Conservation (phyloP, 2,888 invertebrate genomes). For the Barypeithes pellucidus region DNA sequence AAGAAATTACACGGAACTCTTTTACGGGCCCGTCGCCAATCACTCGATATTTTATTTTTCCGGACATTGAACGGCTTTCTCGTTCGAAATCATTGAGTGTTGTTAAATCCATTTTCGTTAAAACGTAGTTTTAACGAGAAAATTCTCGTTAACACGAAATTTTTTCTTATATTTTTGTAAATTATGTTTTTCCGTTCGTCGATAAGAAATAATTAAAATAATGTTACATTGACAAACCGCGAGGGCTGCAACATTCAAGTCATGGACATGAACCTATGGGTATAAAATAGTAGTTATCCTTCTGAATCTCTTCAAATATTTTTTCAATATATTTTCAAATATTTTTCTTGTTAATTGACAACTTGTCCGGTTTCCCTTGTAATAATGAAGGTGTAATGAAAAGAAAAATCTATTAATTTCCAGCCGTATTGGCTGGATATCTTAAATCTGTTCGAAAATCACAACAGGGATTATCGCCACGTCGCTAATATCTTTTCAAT, state of each 20-base stretch:
- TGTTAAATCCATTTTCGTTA: constrained; percentile 14
- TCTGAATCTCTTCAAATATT: too few relatives aligned
- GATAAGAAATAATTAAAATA: too few relatives aligned
- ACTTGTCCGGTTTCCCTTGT: too few relatives aligned
- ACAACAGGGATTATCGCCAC: constrained; percentile 31
- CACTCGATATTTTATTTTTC: background rate
- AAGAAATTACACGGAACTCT: constrained; percentile 6
- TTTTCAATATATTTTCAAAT: too few relatives aligned
- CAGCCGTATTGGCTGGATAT: constrained; percentile 7
- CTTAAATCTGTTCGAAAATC: constrained; percentile 28
- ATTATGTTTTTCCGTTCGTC: too few relatives aligned
- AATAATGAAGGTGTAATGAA: background rate
- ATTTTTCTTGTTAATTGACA: too few relatives aligned
- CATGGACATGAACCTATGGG: too few relatives aligned
- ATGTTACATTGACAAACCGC: too few relatives aligned
- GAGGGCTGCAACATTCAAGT: too few relatives aligned
- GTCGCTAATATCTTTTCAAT: constrained; percentile 61
- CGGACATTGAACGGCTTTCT: constrained; percentile 1
- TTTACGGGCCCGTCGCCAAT: background rate
- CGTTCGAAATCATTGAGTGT: background rate
- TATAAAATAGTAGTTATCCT: too few relatives aligned
- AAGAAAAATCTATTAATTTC: constrained; percentile 17
- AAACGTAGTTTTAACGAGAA: background rate
- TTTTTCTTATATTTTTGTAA: too few relatives aligned
- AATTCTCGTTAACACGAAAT: too few relatives aligned